These are phyloP conservation scores for Bolborhynchus lineola DNA, from an alignment of 2,113 vertebrate genomes.

Conservation along the genomic window DNA sequence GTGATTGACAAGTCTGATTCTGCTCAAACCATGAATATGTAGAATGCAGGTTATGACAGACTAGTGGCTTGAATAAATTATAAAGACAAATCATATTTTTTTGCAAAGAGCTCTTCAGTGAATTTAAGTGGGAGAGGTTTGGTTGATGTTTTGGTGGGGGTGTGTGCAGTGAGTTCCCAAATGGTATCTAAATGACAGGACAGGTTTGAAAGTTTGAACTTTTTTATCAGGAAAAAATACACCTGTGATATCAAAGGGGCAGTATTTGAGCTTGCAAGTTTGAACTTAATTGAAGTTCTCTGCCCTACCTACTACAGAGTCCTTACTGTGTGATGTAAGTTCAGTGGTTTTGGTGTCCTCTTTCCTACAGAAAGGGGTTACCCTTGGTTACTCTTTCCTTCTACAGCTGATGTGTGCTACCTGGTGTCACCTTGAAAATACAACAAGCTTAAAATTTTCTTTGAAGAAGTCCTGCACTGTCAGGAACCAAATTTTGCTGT, in stretches of 20 bases:
- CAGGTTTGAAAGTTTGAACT: background rate
- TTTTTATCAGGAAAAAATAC: background rate
- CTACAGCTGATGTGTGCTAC: background rate
- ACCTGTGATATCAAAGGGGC: background rate
- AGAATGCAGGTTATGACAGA: no score
- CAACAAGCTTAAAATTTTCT: background rate
- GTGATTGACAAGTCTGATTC: no score
- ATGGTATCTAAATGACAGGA: background rate
- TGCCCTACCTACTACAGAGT: background rate
- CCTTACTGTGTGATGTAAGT: no score
- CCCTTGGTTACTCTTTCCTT: background rate
- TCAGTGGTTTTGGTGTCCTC: background rate
- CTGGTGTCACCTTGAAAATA: background rate
- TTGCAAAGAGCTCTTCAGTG: no score
- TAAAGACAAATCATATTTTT: no score
- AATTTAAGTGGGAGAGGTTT: no score
- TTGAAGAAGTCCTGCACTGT: background rate
- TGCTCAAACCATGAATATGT: no score
- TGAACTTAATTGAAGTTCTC: background rate
- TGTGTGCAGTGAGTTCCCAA: fast-evolving
- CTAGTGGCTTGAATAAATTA: no score
- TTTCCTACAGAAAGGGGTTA: background rate
- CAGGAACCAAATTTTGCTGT: background rate
- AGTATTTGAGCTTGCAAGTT: background rate
- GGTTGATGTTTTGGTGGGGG: no score